phyloP scores from a whole-genome alignment of 2,113 vertebrate genomes.

The Tragelaphus buxtoni region DNA sequence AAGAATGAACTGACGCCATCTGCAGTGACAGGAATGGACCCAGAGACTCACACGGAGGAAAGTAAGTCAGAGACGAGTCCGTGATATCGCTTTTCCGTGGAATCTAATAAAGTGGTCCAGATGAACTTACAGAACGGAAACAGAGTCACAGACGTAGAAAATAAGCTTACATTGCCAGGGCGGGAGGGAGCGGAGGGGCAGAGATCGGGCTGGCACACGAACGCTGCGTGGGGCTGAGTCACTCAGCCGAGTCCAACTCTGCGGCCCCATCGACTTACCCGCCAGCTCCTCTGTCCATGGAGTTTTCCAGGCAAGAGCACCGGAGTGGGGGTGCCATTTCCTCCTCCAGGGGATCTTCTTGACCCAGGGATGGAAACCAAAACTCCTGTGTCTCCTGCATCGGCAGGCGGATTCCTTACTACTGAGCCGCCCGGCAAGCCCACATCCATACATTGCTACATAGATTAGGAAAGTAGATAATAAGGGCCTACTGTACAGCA shows the following conservation, averaged over 20 bases:
- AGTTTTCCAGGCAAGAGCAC: background rate
- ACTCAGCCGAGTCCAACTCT: fast-evolving
- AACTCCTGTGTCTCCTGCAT: background rate
- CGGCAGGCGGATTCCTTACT: background rate
- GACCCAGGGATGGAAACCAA: background rate
- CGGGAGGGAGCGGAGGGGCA: background rate
- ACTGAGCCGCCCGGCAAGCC: background rate
- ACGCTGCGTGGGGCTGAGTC: background rate
- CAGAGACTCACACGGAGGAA: background rate
- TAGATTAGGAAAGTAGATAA: fast-evolving
- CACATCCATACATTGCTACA: fast-evolving
- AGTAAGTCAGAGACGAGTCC: background rate
- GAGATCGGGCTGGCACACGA: fast-evolving
- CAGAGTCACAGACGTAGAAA: background rate
- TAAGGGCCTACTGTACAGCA: background rate
- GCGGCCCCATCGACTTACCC: background rate
- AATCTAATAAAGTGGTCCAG: background rate
- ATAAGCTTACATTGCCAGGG: fast-evolving
- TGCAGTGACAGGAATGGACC: background rate
- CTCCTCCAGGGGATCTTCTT: background rate
- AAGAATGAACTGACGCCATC: background rate
- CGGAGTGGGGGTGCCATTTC: background rate
- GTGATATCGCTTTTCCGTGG: fast-evolving
- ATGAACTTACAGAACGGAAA: background rate
- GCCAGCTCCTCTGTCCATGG: background rate